Conservation (phyloP, 1,140 invertebrate species). For the Drosophila ananassae region DNA sequence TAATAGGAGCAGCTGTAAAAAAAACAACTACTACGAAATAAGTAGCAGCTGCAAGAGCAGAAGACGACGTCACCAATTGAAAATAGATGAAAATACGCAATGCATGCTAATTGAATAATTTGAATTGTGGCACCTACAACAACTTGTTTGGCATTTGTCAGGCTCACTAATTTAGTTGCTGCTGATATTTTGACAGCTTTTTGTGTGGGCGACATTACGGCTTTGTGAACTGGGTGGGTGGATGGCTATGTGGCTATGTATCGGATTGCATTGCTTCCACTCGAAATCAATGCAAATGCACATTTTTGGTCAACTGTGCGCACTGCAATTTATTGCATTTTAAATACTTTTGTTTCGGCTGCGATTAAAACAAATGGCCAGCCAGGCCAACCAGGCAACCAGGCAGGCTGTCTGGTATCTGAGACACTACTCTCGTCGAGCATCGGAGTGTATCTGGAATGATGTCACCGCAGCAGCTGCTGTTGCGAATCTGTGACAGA, state of each 20-base stretch:
- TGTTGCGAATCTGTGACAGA: conserved; percentile 72
- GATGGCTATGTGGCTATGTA: conserved; percentile 40
- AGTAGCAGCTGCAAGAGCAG: conserved; percentile 15
- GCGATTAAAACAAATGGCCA: conserved; percentile 70
- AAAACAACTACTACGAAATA: too few relatives aligned
- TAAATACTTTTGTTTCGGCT: conserved; percentile 61
- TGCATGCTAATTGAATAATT: conserved; percentile 82
- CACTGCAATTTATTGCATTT: conserved; percentile 76
- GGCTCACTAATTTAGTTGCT: conserved; percentile 70
- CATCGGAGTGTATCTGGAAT: conserved; percentile 30
- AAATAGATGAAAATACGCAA: conserved; percentile 82
- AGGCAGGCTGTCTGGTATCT: conserved; percentile 15
- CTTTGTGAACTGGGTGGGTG: conserved; percentile 42
- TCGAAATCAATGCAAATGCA: conserved; percentile 78
- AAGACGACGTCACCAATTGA: conserved; percentile 72
- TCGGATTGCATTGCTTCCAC: conserved; percentile 27
- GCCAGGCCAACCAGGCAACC: neutral
- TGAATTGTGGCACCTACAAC: conserved; percentile 80
- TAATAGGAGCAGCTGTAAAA: conserved; percentile 59
- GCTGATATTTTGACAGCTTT: conserved; percentile 73
- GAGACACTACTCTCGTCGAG: conserved; percentile 25
- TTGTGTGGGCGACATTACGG: conserved; percentile 2
- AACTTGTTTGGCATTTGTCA: conserved; percentile 67
- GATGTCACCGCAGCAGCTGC: conserved; percentile 62
- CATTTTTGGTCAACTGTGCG: conserved; percentile 75